Evolutionary conservation across 2,888 invertebrate species (phyloP).

Genomic region (Crocallis elinguaria): DNA sequence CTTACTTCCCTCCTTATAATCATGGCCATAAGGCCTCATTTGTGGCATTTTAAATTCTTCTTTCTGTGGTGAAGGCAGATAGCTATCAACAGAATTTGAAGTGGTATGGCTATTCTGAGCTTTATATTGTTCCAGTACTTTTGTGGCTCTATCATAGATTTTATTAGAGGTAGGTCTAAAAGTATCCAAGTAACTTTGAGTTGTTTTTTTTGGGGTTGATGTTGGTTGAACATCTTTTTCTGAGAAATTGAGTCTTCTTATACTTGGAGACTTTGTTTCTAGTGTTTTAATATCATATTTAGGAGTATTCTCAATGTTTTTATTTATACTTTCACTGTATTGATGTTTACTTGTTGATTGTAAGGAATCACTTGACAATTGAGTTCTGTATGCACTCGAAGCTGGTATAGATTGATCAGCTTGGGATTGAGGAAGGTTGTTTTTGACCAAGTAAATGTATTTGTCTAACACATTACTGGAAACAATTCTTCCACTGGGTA

Average conservation of each 20-base stretch:
- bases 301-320: slow-evolving; percentile 28
- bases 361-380: slow-evolving; percentile 28
- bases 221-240: slow-evolving; percentile 76
- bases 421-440: slow-evolving; percentile 48
- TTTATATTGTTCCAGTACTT: slow-evolving; percentile 75
- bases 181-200: slow-evolving; percentile 44
- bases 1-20: slow-evolving; percentile 56
- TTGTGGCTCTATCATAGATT: slow-evolving; percentile 73
- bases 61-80: slow-evolving; percentile 53
- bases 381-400: slow-evolving; percentile 38
- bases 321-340: slow-evolving; percentile 19
- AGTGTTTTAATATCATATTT: slow-evolving; percentile 39
- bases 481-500: slow-evolving; percentile 68
- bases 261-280: slow-evolving; percentile 60
- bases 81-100: slow-evolving; percentile 57
- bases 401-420: slow-evolving; percentile 44
- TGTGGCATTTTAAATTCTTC: slow-evolving; percentile 75
- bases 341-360: slow-evolving; percentile 15
- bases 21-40: slow-evolving; percentile 65
- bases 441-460: slow-evolving; percentile 77
- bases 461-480: slow-evolving; percentile 69
- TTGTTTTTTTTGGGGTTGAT: slow-evolving; percentile 70
- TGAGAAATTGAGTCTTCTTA: slow-evolving; percentile 66
- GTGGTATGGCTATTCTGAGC: slow-evolving; percentile 59
- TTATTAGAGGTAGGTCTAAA: slow-evolving; percentile 76